Percentiles rank a stretch among this genome's conserved stretches.
These are phyloP conservation scores for Coelopa pilipes DNA, from an alignment of 2,888 invertebrate genomes.

Conservation along the genomic window DNA sequence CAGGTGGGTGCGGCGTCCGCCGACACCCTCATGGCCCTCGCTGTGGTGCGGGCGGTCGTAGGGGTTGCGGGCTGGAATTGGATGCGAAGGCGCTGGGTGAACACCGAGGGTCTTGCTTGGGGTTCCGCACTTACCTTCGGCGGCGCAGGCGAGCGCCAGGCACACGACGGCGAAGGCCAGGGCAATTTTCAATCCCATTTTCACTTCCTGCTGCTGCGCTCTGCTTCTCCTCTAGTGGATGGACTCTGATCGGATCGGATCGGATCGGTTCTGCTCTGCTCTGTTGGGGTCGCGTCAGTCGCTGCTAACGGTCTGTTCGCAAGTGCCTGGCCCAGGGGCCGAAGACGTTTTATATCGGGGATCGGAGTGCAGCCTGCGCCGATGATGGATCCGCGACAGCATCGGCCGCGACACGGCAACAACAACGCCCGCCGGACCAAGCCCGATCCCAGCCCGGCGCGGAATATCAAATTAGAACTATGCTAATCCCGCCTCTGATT, in stretches of 20 bases:
- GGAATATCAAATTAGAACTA: constrained; percentile 48
- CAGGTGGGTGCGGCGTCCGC: background rate
- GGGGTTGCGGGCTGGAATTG: background rate
- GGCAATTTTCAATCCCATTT: constrained; percentile 34
- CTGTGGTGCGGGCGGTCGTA: background rate
- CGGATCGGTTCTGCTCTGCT: background rate
- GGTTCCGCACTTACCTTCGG: background rate
- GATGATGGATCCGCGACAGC: background rate
- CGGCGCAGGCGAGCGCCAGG: constrained; percentile 45
- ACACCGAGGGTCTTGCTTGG: background rate
- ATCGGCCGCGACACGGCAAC: background rate
- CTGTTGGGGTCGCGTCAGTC: constrained; percentile 43
- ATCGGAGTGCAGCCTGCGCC: constrained; percentile 30
- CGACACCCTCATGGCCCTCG: background rate
- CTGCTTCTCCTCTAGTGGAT: too few relatives aligned
- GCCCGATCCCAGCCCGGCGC: constrained; percentile 11
- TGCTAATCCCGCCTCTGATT: constrained; percentile 54
- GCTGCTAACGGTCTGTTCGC: constrained; percentile 50
- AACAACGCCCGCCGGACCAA: constrained; percentile 4
- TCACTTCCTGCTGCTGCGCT: too few relatives aligned
- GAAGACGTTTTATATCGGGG: constrained; percentile 50
- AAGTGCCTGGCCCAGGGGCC: constrained; percentile 55
- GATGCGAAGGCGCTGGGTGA: background rate
- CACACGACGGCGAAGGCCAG: constrained; percentile 47
- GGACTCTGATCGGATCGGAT: too few relatives aligned